phyloP scores from a whole-genome alignment of 2,888 invertebrate species.

The Thyatira batis region DNA sequence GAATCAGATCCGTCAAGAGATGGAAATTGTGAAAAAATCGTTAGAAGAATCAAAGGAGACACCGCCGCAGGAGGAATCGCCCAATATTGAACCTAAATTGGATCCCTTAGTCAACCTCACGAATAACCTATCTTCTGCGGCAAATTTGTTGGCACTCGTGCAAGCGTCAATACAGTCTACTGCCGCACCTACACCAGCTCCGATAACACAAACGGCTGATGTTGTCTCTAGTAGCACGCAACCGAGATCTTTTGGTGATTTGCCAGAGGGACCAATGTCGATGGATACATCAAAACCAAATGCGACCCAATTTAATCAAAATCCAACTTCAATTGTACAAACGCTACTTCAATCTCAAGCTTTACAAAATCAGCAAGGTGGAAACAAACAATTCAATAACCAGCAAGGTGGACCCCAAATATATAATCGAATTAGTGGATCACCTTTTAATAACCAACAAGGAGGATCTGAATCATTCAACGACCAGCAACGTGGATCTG shows the following conservation, averaged over 20 bases:
- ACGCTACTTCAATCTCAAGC: background rate
- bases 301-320: background rate
- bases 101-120: constrained; percentile 25
- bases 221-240: constrained; percentile 53
- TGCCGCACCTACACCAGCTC: constrained; percentile 22
- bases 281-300: constrained; percentile 16
- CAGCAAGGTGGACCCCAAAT: background rate
- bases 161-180: constrained; percentile 65
- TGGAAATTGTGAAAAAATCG: constrained; percentile 79
- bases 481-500: background rate
- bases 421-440: no score
- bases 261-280: constrained; percentile 31
- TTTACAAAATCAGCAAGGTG: background rate
- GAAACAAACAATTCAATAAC: background rate
- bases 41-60: constrained; percentile 55
- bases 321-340: background rate
- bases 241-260: constrained; percentile 68
- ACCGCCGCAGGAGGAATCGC: constrained; percentile 15
- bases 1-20: constrained; percentile 80
- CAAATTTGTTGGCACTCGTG: constrained; percentile 64
- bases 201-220: constrained; percentile 28
- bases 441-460: background rate
- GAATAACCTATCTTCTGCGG: constrained; percentile 57
- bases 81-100: constrained; percentile 15
- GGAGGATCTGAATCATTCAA: background rate